Base-by-base conservation (phyloP, 2,888 invertebrate species). In the Ligdia adustata region DNA sequence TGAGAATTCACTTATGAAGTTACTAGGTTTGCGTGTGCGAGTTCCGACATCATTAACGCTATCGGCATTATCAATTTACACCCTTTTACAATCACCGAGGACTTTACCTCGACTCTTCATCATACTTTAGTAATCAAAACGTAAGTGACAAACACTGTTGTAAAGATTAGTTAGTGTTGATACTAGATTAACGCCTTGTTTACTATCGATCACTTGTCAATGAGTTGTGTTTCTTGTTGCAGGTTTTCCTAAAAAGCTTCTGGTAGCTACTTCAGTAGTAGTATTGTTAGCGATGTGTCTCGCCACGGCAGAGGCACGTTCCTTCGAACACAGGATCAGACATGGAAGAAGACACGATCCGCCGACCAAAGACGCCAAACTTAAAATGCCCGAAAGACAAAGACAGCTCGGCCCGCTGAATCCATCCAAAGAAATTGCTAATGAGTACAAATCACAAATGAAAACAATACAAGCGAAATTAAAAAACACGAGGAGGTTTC, bases 201-300 rank as follows among this genome's bases (percentile, higher is more conserved):
- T 27, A 7, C 20, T 22, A 11, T 18, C 18, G 3, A 6, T 20
- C 37, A 28, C 15, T 41, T 14, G 31, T 26, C 34, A 12, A 42
- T 16, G 5, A 7, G n/a, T 6, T 39, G 9, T 66, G 42, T 72
- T 62, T 61, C 47, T 88, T 85, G 73, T 84, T 85, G 0, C 87
- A 90, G 90, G 82, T 88, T 88, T 88, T 84, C 77, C 85, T 75
- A 90, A 86, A 83, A 89, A 82, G 88, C 88, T 89, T 75, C 82
- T 89, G 79, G 81, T 88, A 81, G 89, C 87, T 83, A 73, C 80
- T 76, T 79, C 84, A 57, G 60, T 90, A 74, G 67, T 87, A 66
- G 71, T 84, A 57, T 73, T 90, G 63, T 63, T 90, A 67, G 73
- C 84, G 41, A 89, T 87, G 88, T 82, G 83, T 66, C 71, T 87